phyloP scores from a whole-genome alignment of 2,888 invertebrate species.

The Parascotia fuliginaria region DNA sequence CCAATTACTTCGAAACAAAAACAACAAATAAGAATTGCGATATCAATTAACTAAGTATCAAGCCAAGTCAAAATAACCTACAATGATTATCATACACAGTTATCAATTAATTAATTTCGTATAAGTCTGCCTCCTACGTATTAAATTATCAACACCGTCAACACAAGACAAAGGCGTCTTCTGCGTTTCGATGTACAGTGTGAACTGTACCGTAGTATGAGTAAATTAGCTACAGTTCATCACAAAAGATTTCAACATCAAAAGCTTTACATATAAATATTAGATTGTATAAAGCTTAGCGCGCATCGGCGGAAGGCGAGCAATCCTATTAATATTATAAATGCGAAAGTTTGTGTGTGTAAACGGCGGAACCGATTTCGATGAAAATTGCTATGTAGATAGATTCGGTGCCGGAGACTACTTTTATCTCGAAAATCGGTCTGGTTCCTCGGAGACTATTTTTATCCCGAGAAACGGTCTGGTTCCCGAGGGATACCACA shows the following conservation, averaged over 20 bases:
- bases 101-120: conserved; percentile 24
- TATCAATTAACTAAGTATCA: background rate
- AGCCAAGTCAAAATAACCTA: conserved; percentile 18
- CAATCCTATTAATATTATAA: no score
- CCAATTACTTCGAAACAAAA: background rate
- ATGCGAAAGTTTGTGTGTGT: no score
- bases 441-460: background rate
- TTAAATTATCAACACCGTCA: conserved; percentile 10
- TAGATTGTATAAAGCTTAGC: no score
- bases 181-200: conserved; percentile 17
- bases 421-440: no score
- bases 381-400: no score
- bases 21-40: background rate
- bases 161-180: conserved; percentile 16
- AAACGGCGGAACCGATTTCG: no score
- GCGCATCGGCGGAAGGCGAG: no score
- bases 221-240: conserved; percentile 20
- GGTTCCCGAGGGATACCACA: no score
- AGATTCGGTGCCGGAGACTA: no score
- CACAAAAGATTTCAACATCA: conserved; percentile 12
- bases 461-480: no score
- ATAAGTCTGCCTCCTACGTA: conserved; percentile 3
- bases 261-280: conserved; percentile 1
- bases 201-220: conserved; percentile 7
- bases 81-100: conserved; percentile 9